Evolutionary conservation across 2,888 invertebrate species (phyloP), one percentile per base, ranked within the genome.

Genomic region (Rhamnusium bicolor): DNA sequence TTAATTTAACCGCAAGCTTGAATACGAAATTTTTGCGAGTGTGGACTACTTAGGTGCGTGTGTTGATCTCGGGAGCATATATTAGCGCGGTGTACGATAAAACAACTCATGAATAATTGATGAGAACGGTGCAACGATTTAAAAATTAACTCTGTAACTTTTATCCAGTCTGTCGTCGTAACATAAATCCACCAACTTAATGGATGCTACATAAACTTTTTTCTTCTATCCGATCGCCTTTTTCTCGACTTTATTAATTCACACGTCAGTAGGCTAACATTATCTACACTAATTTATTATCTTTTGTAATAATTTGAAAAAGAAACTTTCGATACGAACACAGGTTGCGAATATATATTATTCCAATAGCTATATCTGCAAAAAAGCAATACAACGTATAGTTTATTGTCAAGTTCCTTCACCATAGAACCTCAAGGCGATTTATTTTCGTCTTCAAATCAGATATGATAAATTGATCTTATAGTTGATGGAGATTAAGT

Each of bases 71-170:
- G 63, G 63, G 49, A 63, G 49, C 63, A 49, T 51, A 63, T 51
- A 27, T 40, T 40, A 40, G 40, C n/a, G 40, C 63, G 18, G 63
- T 27, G 16, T 49, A 51, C 63, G 14, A 63, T 76, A 79, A 81
- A 82, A 80, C 74, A 71, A 70, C 80, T 84, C 83, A 84, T 84
- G 84, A 82, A 84, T 84, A 82, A 84, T 84, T 84, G 83, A 84
- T 80, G 80, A 79, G 69, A 63, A 46, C 62, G 80, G 81, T 81
- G 83, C 81, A 83, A 82, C 83, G 84, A 84, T 85, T 84, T 82
- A 83, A 85, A 85, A 85, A 84, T 85, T 84, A 84, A 85, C 83
- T 84, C 81, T 82, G 81, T 82, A 83, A 78, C 83, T 84, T 83
- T 84, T 84, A 84, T 84, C 80, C 82, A 75, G 77, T 76, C 82